Base-by-base conservation (phyloP, 2,797 vertebrate genomes). In the Morelia viridis region DNA sequence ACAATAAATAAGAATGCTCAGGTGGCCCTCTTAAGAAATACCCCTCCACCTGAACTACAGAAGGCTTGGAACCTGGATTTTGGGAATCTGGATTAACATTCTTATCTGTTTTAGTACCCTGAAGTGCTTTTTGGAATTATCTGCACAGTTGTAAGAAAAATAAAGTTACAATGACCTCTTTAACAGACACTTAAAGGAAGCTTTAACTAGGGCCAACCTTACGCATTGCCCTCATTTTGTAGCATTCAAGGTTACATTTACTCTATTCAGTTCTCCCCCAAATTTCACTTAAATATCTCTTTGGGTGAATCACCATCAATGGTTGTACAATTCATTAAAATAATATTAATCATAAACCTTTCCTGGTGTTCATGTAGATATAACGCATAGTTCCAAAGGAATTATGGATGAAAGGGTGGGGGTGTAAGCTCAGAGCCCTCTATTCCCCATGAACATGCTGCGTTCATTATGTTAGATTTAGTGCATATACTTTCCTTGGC, bases 381-480 rank as follows among this genome's bases (percentile, higher is more conserved):
- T 96, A 96, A 95, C 93, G 94, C 76, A 91, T 94, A 96, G 93
- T 96, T 97, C 93, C 94, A 96, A 97, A 97, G 93, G 94, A 97
- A 97, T 97, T 97, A 96, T 95, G 93, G 93, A 96, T 97, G 96
- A 96, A 95, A 95, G 89, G 24, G 60, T 13, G 26, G 85, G 90
- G 90, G 95, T 76, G 96, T 97, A 93, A 97, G 92, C 94, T 96
- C 92, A 96, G 95, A 96, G 95, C 93, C 94, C 93, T 97, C 92
- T 64, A 90, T 96, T 97, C 96, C 96, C 95, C 96, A 92, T 93
- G 94, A 97, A 93, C 92, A 94, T 94, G 88, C 94, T 95, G 96
- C 95, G 93, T 97, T 97, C 93, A 96, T 97, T 97, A 96, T 96
- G 95, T 93, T 97, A 96, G 96, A 96, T 96, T 96, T 95, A 97